phyloP scores from a whole-genome alignment of 2,113 vertebrate genomes.

The Chaetorhynchus papuensis region DNA sequence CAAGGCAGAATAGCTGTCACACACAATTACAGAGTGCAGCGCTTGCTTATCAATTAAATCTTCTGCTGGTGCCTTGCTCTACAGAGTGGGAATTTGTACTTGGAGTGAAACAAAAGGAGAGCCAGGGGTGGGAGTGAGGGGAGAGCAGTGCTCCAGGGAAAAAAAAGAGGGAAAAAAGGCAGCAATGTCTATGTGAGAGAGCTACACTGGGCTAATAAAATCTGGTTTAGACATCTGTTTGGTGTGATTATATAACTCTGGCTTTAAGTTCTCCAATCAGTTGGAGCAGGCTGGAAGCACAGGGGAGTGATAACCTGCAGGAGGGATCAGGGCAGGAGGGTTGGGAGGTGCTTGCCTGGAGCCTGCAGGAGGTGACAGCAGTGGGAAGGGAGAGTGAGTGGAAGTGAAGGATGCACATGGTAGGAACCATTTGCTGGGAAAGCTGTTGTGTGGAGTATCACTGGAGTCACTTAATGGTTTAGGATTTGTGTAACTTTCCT shows the following conservation, averaged over 20 bases:
- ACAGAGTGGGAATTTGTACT: not conserved
- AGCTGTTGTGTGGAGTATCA: not conserved
- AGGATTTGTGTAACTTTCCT: not conserved
- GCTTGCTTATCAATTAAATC: not conserved
- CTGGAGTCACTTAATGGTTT: not conserved
- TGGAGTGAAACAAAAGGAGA: not conserved
- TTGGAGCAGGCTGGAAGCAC: not conserved
- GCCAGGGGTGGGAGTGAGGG: not conserved
- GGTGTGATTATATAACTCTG: not conserved
- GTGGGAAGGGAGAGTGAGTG: not conserved
- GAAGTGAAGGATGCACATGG: not conserved
- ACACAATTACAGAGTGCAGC: not conserved
- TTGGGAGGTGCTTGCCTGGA: not conserved
- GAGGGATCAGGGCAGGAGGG: not conserved
- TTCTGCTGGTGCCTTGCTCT: not conserved
- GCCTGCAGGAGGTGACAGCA: not conserved
- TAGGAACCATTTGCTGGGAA: not conserved
- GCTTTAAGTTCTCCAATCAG: not conserved
- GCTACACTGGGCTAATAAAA: not conserved
- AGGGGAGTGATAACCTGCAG: not conserved
- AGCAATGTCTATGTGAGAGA: not conserved
- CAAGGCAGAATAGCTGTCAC: not conserved
- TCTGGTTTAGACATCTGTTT: not conserved
- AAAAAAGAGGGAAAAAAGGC: not conserved
- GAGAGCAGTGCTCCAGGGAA: not conserved